A percentile compares a stretch with the other conserved stretches of the same genome.
Evolutionary conservation across 1,140 invertebrate genomes (phyloP).

Genomic region (Hyposmocoma kahamanoa): DNA sequence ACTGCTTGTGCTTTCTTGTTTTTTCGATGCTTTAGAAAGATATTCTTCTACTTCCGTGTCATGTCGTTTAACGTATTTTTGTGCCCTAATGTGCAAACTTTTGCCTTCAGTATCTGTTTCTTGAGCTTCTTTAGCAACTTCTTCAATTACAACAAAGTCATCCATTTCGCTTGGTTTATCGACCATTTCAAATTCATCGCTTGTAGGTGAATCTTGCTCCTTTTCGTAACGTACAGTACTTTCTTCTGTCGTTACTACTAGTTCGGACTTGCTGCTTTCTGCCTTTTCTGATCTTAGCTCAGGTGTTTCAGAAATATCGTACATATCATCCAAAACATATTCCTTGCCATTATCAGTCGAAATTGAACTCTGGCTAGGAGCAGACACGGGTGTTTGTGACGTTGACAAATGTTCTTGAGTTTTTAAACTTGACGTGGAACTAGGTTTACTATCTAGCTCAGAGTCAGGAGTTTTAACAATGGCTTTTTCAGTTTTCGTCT

Average conservation of each 20-base stretch:
- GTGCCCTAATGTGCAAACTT: conserved; percentile 79
- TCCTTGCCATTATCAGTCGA: conserved; percentile 78
- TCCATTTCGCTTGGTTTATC: conserved; percentile 90
- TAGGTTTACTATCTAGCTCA: conserved; percentile 57
- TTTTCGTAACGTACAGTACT: conserved; percentile 71
- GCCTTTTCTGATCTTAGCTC: conserved; percentile 65
- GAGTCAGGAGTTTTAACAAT: conserved; percentile 40
- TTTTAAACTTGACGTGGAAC: conserved; percentile 64
- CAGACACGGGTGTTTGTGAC: conserved; percentile 76
- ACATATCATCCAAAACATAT: conserved; percentile 76
- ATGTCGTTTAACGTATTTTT: conserved; percentile 75
- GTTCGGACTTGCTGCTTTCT: conserved; percentile 71
- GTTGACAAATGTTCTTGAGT: conserved; percentile 70
- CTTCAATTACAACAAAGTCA: conserved; percentile 90
- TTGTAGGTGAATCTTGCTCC: conserved; percentile 84
- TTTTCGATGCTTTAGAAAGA: conserved; percentile 70
- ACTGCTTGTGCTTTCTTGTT: conserved; percentile 75
- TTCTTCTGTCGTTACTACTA: conserved; percentile 73
- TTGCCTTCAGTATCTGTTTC: conserved; percentile 88
- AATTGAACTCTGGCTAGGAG: conserved; percentile 77
- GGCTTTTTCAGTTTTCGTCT: conserved; percentile 60
- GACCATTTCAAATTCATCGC: conserved; percentile 92
- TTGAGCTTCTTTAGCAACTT: conserved; percentile 87
- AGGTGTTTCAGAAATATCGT: conserved; percentile 75
- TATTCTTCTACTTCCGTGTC: conserved; percentile 85